A percentile compares a stretch with the other conserved stretches of the same genome.
Conservation (phyloP, 1,140 invertebrate genomes). For the Melitaea cinxia region DNA sequence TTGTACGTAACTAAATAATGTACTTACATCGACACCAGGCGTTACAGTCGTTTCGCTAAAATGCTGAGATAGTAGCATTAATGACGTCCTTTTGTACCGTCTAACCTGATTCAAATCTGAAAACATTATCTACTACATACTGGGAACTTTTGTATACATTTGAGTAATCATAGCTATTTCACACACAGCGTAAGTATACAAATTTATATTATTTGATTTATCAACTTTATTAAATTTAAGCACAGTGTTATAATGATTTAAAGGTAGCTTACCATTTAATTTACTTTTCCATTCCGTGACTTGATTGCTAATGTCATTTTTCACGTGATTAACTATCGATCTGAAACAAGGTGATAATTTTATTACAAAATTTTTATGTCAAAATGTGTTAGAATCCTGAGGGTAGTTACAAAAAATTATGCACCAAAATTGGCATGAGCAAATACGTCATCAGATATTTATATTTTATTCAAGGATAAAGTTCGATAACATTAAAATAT, state of each 20-base stretch:
- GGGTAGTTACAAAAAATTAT: too few species aligned
- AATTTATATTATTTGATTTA: too few species aligned
- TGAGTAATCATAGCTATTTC: too few species aligned
- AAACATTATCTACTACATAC: slow-evolving; percentile 17
- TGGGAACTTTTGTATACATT: too few species aligned
- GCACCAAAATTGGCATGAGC: too few species aligned
- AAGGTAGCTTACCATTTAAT: slow-evolving; percentile 27
- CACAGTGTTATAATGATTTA: neutral
- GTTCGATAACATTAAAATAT: too few species aligned
- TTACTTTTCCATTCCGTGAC: slow-evolving; percentile 18
- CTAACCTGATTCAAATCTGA: slow-evolving; percentile 37
- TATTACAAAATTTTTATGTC: neutral
- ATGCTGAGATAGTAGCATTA: slow-evolving; percentile 65
- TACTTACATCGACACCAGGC: slow-evolving; percentile 69
- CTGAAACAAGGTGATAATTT: slow-evolving; percentile 39
- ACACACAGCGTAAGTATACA: too few species aligned
- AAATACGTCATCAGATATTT: too few species aligned
- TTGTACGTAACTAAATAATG: too few species aligned
- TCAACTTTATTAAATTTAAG: too few species aligned
- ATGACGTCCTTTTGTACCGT: slow-evolving; percentile 49
- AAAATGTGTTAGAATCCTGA: too few species aligned
- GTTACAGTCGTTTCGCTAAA: slow-evolving; percentile 67
- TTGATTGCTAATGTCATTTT: slow-evolving; percentile 24
- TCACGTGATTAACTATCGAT: slow-evolving; percentile 36
- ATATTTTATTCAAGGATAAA: too few species aligned